Evolutionary conservation across 2,797 vertebrate species (phyloP).

Genomic region (Sebastes diploproa): DNA sequence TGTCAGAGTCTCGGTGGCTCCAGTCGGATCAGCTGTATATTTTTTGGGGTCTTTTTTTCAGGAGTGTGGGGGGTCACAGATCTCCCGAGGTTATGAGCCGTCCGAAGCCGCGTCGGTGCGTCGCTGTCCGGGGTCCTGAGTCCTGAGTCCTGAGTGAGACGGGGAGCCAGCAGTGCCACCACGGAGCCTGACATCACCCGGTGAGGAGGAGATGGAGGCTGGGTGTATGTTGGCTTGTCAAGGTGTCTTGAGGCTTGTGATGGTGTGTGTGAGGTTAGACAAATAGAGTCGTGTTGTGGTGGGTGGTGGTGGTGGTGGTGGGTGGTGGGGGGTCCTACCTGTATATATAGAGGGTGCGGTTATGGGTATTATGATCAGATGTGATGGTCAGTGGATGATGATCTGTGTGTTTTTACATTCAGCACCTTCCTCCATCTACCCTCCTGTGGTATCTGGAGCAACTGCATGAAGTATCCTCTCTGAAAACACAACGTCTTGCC

Average conservation of each 20-base stretch:
- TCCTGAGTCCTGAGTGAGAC: constrained; percentile 83
- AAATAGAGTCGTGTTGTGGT: constrained; percentile 14
- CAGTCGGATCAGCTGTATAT: neutral
- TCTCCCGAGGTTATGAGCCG: constrained; percentile 74
- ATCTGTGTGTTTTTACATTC: constrained; percentile 3
- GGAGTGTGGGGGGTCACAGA: constrained; percentile 28
- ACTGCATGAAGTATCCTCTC: constrained; percentile 14
- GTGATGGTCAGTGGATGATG: constrained; percentile 22
- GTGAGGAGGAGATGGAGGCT: constrained; percentile 72
- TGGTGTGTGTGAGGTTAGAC: neutral
- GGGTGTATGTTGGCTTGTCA: constrained; percentile 8
- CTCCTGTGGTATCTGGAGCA: constrained; percentile 35
- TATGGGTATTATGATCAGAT: constrained; percentile 48
- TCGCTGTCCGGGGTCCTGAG: constrained; percentile 84
- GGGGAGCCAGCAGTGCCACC: constrained; percentile 72
- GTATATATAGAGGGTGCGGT: constrained; percentile 72
- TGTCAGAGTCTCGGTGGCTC: neutral
- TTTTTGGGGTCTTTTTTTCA: neutral
- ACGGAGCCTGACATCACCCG: constrained; percentile 76
- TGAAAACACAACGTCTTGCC: neutral
- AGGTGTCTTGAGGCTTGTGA: constrained; percentile 21
- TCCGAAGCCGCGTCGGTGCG: constrained; percentile 85
- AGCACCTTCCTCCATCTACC: neutral
- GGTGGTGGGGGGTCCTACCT: constrained; percentile 27
- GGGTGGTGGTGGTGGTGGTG: neutral